Percentiles rank a stretch among this genome's conserved stretches.
These are phyloP conservation scores for Chirona hameri DNA, from an alignment of 2,888 invertebrate species.

Conservation along the genomic window DNA sequence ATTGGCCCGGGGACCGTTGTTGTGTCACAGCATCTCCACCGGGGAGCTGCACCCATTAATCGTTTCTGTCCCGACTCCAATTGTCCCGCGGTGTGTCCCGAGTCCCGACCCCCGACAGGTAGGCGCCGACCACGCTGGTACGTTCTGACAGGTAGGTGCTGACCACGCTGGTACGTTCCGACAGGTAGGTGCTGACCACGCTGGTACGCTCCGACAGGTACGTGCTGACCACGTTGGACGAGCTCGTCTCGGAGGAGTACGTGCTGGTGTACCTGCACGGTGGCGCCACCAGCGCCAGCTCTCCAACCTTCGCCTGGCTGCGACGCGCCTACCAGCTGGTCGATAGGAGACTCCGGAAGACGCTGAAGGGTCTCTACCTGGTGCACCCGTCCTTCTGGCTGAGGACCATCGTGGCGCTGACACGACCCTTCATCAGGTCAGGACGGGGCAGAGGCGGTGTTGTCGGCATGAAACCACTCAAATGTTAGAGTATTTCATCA, in stretches of 20 bases:
- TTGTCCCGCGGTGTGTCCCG: too few species aligned
- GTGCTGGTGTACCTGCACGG: constrained; percentile 86
- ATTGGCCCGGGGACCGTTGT: too few species aligned
- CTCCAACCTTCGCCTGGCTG: constrained; percentile 80
- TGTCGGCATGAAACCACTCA: too few species aligned
- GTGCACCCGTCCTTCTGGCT: constrained; percentile 91
- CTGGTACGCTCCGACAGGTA: too few species aligned
- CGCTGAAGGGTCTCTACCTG: constrained; percentile 75
- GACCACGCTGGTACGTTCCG: too few species aligned
- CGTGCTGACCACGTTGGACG: constrained; percentile 79
- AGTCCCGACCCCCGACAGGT: too few species aligned
- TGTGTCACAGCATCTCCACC: too few species aligned
- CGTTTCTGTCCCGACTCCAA: too few species aligned
- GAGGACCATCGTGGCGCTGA: constrained; percentile 72
- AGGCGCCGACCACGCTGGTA: too few species aligned
- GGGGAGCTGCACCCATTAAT: too few species aligned
- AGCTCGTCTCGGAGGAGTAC: constrained; percentile 85
- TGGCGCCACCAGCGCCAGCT: constrained; percentile 63
- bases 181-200: constrained; percentile 62
- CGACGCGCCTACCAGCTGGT: constrained; percentile 79
- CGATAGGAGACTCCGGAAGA: constrained; percentile 73
- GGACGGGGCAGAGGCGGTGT: not conserved
- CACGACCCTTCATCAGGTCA: constrained; percentile 70
- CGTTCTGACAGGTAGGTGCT: too few species aligned
- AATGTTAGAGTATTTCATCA: too few species aligned